Base-by-base conservation (phyloP, 2,797 vertebrate genomes). In the Halcyon badia region DNA sequence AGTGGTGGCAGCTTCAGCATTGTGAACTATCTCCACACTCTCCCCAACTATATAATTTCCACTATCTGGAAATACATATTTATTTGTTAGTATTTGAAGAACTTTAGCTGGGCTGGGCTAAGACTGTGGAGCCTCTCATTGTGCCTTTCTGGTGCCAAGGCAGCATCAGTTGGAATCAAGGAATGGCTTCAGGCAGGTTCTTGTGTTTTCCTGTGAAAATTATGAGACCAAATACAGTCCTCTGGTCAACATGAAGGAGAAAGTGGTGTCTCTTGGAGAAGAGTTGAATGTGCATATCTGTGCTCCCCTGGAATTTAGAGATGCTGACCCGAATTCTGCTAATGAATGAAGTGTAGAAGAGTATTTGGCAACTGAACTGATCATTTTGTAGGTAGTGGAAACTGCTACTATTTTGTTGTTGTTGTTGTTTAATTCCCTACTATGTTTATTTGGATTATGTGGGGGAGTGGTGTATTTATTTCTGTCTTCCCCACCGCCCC, bases 351-450 rank as follows among this genome's bases (percentile, higher is more conserved):
- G 26, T 15, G 16, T 57, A 30, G 33, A 62, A 42, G 30, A 71
- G 71, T 46, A 57, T 57, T 62, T 82, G n/a, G 15, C 30, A 30
- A 41, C 46, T 84, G n/a, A 68, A 62, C 28, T n/a, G 5, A 11
- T 35, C 0, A 14, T 42, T 88, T 72, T 69, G 49, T 60, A 41
- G 22, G 48, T n/a, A 60, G 11, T 48, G 17, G 18, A 82, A 90
- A 56, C 1, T 3, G 10, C 4, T 28, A 18, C 1, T 21, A 28
- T 14, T 14, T 8, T 19, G 10, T 9, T 9, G 6, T 31, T 39
- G 44, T 37, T 26, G 17, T 31, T 52, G 14, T 52, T 52, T 18
- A 33, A 62, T 33, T 90, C 12, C 17, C 3, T 64, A 6, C 33
- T 24, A 11, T 69, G 13, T 10, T 60, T 69, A 51, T 57, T 91